A percentile compares a stretch with the other conserved stretches of the same genome.
Evolutionary conservation across 2,888 invertebrate species (phyloP).

Genomic region (Fragum sueziense): DNA sequence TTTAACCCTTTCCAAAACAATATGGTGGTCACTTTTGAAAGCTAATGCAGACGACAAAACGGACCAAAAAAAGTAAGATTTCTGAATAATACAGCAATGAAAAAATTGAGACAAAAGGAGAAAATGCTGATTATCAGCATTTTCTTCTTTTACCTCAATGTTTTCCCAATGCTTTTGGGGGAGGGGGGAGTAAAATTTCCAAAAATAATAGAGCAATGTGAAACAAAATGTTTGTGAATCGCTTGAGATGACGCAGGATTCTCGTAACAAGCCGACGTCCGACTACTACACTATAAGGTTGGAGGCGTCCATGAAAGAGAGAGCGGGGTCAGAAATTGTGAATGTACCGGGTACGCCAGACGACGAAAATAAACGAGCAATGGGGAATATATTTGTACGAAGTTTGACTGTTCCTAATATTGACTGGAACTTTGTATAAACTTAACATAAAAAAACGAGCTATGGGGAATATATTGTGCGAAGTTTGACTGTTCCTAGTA

Average conservation of each 20-base stretch:
- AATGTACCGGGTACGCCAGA: slow-evolving; percentile 67
- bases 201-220: no score
- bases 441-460: no score
- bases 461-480: slow-evolving; percentile 64
- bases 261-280: slow-evolving; percentile 43
- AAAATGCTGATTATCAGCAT: no score
- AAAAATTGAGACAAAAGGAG: no score
- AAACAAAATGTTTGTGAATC: slow-evolving; percentile 65
- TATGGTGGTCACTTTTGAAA: no score
- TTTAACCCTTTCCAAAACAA: no score
- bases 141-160: no score
- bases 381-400: slow-evolving; percentile 64
- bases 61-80: no score
- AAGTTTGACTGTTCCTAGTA: slow-evolving; percentile 66
- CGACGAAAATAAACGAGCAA: slow-evolving; percentile 59
- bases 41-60: no score
- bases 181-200: no score
- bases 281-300: slow-evolving; percentile 68
- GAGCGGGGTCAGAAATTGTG: slow-evolving; percentile 6
- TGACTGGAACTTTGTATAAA: slow-evolving; percentile 43
- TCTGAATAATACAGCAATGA: no score
- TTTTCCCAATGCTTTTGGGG: no score
- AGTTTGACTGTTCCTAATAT: slow-evolving; percentile 67
- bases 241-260: slow-evolving; percentile 49
- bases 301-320: slow-evolving; percentile 46